These are phyloP conservation scores for Acleris laterana DNA, from an alignment of 2,888 invertebrate genomes.

Conservation along the genomic window DNA sequence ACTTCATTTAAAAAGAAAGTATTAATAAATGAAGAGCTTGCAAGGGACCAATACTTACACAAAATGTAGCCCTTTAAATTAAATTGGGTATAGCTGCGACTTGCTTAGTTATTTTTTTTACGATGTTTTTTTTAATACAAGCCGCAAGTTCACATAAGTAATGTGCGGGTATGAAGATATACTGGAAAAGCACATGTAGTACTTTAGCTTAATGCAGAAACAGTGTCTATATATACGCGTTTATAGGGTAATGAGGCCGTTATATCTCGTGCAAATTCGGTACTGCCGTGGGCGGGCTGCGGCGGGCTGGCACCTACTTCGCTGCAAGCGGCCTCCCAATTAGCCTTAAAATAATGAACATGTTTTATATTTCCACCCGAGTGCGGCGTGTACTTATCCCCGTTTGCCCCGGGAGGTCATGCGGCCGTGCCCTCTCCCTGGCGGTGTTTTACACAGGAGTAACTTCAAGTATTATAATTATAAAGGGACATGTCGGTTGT, in stretches of 20 bases:
- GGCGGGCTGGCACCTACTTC: constrained; percentile 71
- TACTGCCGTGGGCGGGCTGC: constrained; percentile 77
- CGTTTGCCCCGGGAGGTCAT: constrained; percentile 81
- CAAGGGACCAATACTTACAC: constrained; percentile 39
- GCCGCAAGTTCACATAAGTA: neutral
- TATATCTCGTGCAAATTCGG: constrained; percentile 71
- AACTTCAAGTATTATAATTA: constrained; percentile 63
- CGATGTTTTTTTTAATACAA: constrained; percentile 4
- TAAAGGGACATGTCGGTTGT: constrained; percentile 63
- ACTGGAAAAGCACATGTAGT: constrained; percentile 45
- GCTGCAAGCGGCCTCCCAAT: constrained; percentile 82
- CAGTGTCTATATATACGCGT: constrained; percentile 74
- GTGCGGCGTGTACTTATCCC: constrained; percentile 79
- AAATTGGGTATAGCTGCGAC: neutral
- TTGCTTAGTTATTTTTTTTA: neutral
- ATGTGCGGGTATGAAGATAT: constrained; percentile 38
- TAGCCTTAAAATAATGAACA: constrained; percentile 85
- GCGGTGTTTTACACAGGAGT: constrained; percentile 61
- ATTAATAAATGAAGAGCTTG: constrained; percentile 54
- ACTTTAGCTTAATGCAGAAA: constrained; percentile 79
- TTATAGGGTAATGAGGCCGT: constrained; percentile 72
- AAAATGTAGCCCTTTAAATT: constrained; percentile 13
- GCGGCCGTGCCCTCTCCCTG: constrained; percentile 64
- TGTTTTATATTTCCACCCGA: constrained; percentile 83
- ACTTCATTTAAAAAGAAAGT: constrained; percentile 47